Percentiles rank a stretch among this genome's conserved stretches.
Conservation (phyloP, 2,113 vertebrate species). For the Tychaedon coryphoeus region DNA sequence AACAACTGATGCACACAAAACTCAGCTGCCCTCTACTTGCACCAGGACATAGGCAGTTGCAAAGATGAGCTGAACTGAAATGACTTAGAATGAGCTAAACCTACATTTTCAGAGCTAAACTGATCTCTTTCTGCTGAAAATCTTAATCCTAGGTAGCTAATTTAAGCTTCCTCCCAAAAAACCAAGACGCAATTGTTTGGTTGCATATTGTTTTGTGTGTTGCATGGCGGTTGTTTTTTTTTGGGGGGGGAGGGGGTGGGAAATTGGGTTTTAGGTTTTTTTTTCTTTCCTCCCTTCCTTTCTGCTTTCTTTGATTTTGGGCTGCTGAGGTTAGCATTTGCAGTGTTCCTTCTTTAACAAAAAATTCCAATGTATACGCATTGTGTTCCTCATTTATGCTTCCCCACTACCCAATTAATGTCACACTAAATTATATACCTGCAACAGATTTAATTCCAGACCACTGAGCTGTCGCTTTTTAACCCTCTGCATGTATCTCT, state of each 20-base stretch:
- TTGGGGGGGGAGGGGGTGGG: accelerated
- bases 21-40: neutral
- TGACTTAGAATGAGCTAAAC: neutral
- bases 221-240: neutral
- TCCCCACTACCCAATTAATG: conserved; percentile 62
- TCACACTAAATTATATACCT: conserved; percentile 67
- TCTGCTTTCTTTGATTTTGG: neutral
- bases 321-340: conserved; percentile 18
- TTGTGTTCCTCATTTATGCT: conserved; percentile 57
- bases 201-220: neutral
- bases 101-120: neutral
- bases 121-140: neutral
- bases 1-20: neutral
- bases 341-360: neutral
- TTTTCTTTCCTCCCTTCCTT: neutral
- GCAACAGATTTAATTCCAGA: conserved; percentile 64
- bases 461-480: conserved; percentile 49
- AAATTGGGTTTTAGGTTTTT: accelerated
- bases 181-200: neutral
- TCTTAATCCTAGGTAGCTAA: neutral
- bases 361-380: neutral
- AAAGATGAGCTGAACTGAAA: neutral
- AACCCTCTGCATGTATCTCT: conserved; percentile 32
- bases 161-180: neutral
- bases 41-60: neutral